Evolutionary conservation across 2,797 vertebrate species (phyloP).

Genomic region (Esox masquinongy): DNA sequence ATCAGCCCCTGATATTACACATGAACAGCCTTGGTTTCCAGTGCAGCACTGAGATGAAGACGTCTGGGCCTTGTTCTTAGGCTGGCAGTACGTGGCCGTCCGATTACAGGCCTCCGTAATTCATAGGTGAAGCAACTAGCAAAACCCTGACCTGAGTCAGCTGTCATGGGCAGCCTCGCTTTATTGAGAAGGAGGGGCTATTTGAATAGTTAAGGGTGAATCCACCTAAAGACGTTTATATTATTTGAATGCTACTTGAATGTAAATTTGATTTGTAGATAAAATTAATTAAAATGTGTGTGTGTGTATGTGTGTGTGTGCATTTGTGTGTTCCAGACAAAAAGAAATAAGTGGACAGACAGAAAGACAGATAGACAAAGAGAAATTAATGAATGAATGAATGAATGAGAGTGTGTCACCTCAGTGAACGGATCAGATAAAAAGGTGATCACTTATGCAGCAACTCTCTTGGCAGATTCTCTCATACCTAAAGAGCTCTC

Average conservation of each 20-base stretch:
- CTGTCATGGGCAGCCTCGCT: conserved; percentile 40
- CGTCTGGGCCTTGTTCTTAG: too few relatives aligned
- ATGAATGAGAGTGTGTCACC: conserved; percentile 42
- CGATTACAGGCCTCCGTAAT: too few relatives aligned
- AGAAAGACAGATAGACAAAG: background rate
- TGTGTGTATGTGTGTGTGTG: background rate
- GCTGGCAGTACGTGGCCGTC: too few relatives aligned
- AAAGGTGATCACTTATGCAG: conserved; percentile 65
- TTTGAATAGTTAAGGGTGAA: too few relatives aligned
- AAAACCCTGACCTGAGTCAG: background rate
- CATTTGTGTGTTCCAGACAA: background rate
- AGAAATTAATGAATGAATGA: conserved; percentile 5
- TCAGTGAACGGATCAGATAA: conserved; percentile 59
- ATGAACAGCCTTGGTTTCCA: too few relatives aligned
- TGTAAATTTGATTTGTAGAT: too few relatives aligned
- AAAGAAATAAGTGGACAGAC: background rate
- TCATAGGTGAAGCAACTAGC: too few relatives aligned
- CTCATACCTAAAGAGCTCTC: conserved; percentile 51
- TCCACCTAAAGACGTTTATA: too few relatives aligned
- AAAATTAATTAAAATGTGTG: background rate
- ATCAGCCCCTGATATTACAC: too few relatives aligned
- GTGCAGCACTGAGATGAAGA: too few relatives aligned
- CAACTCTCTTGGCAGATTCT: conserved; percentile 52
- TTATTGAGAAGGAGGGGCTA: background rate
- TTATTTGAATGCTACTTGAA: too few relatives aligned